These are phyloP conservation scores for Drymodes brunneopygia DNA, from an alignment of 2,113 vertebrate species.

Conservation along the genomic window DNA sequence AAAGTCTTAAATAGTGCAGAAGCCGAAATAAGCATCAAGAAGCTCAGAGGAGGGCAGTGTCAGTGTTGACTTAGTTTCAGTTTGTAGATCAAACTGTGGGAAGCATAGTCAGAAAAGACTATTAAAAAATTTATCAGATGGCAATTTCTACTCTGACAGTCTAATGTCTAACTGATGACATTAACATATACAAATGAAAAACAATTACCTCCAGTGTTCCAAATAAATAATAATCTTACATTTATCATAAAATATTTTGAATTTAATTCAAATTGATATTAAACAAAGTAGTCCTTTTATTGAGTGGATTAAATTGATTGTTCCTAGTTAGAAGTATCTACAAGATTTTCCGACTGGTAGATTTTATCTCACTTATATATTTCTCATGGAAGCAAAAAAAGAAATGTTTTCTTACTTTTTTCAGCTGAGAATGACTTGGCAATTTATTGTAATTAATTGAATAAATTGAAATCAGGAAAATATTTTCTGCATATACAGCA, in stretches of 20 bases:
- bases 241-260: not conserved
- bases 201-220: not conserved
- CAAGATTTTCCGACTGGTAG: not conserved
- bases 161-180: not conserved
- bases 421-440: not conserved
- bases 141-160: not conserved
- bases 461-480: not conserved
- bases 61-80: not conserved
- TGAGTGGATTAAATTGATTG: not conserved
- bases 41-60: not conserved
- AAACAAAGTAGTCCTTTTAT: not conserved
- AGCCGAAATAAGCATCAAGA: not conserved
- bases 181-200: not conserved
- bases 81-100: not conserved
- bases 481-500: not conserved
- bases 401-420: not conserved
- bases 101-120: not conserved
- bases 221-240: not conserved
- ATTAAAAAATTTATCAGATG: not conserved
- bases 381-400: not conserved
- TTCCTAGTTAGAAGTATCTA: not conserved
- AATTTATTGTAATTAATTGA: not conserved
- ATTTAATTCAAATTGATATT: not conserved
- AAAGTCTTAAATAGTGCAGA: not conserved
- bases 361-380: not conserved